Evolutionary conservation across 2,888 invertebrate genomes (phyloP), one percentile per base, ranked within the genome.

Genomic region (Calephelis perditalis): DNA sequence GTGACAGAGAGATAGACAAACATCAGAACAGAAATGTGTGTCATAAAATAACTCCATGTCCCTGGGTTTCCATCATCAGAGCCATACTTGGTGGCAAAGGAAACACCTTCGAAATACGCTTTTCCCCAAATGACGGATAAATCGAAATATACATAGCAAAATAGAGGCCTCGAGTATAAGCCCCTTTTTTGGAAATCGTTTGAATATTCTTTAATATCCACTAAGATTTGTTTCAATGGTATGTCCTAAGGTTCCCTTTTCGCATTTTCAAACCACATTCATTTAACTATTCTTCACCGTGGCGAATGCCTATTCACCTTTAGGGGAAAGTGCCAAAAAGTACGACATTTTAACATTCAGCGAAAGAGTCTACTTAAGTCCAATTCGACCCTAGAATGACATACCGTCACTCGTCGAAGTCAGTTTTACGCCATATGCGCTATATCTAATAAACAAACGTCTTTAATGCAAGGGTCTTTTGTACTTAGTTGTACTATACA

Each of bases 401-500:
- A 77, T 81, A 76, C 86, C 86, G 85, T 86, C 88, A 86, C 83
- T 87, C 81, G 76, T 76, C 79, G 84, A 78, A 82, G 87, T 82
- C 84, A 79, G 86, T 85, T 88, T 84, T 86, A 86, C 86, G 89
- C 88, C 89, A 90, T 88, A 86, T 90, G 89, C 78, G 82, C 73
- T 75, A 70, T 68, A 62, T 65, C 63, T 69, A 75, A 60, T 65
- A 64, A 64, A 71, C 68, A 75, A 86, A 84, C 70, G 74, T 69
- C 78, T 66, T 74, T 76, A 75, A 72, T 76, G 68, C 71, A 62
- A 60, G 65, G 61, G 63, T 52, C 46, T 56, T 67, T 59, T 65
- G 70, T 73, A 69, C 71, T 67, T 79, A 77, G 75, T 70, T 63
- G 73, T 77, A 74, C 80, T 73, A 65, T 84, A 74, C 71, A 49